These are phyloP conservation scores for Perizoma affinitatum DNA, from an alignment of 2,888 invertebrate species.

Conservation along the genomic window DNA sequence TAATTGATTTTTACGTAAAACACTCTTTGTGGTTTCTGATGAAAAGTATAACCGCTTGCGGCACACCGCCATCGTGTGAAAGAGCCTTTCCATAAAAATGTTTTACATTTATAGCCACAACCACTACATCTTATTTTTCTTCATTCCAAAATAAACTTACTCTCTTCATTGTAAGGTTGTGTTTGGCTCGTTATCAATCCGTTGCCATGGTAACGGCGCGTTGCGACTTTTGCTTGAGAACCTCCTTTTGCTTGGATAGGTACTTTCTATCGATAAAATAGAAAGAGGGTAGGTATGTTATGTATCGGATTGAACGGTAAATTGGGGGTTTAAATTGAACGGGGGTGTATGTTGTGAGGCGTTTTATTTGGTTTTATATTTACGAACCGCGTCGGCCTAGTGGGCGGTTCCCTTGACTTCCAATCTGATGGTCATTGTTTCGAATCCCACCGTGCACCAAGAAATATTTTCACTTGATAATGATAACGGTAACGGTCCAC, in stretches of 20 bases:
- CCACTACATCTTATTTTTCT: slow-evolving; percentile 45
- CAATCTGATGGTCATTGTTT: too few species aligned
- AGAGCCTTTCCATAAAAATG: slow-evolving; percentile 58
- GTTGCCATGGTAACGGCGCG: slow-evolving; percentile 68
- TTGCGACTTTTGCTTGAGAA: slow-evolving; percentile 47
- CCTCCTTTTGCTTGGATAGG: slow-evolving; percentile 71
- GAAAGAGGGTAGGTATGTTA: slow-evolving; percentile 15
- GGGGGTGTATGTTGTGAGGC: slow-evolving; percentile 4
- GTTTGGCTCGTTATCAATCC: slow-evolving; percentile 15
- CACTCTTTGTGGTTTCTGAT: too few species aligned
- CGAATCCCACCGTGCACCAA: too few species aligned
- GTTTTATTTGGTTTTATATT: slow-evolving; percentile 5
- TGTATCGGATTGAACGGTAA: slow-evolving; percentile 19
- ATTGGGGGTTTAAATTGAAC: slow-evolving; percentile 18
- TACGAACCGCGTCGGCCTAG: background rate
- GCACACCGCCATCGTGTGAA: slow-evolving; percentile 35
- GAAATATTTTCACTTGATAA: too few species aligned
- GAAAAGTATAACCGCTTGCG: background rate
- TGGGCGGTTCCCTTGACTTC: too few species aligned
- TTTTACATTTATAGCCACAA: slow-evolving; percentile 84
- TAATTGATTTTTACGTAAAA: too few species aligned
- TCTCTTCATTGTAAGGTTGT: slow-evolving; percentile 5
- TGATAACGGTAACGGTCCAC: too few species aligned
- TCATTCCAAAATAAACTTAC: slow-evolving; percentile 27
- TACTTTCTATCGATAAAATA: slow-evolving; percentile 62